Conservation (phyloP, 2,797 vertebrate genomes). For the Dryobates pubescens region DNA sequence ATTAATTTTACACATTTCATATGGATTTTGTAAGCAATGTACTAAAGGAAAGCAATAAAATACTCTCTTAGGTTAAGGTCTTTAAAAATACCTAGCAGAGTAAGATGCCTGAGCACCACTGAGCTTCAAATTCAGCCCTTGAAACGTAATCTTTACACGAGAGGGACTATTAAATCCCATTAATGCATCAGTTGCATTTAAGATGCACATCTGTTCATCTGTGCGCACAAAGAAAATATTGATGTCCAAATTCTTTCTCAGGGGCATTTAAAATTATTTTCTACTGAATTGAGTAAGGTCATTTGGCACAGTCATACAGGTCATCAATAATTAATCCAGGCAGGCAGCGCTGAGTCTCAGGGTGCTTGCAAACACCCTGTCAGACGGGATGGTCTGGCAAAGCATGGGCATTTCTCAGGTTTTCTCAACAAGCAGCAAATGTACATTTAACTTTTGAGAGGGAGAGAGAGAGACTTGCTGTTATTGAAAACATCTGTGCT, state of each 20-base stretch:
- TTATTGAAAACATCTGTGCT: conserved; percentile 58
- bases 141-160: conserved; percentile 9
- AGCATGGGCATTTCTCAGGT: background rate
- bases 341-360: conserved; percentile 28
- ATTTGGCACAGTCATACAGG: background rate
- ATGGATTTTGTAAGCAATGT: background rate
- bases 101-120: background rate
- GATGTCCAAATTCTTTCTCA: conserved; percentile 16
- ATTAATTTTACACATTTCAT: background rate
- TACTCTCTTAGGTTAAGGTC: background rate
- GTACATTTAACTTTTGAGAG: background rate
- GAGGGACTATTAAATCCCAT: background rate
- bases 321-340: conserved; percentile 58
- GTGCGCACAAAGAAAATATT: conserved; percentile 21
- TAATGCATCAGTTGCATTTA: background rate
- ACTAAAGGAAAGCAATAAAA: background rate
- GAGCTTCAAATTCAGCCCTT: background rate
- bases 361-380: conserved; percentile 53
- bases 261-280: conserved; percentile 21
- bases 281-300: conserved; percentile 42
- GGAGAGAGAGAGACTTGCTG: conserved; percentile 5
- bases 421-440: conserved; percentile 29
- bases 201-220: conserved; percentile 31
- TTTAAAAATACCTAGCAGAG: background rate
- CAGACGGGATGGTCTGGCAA: conserved; percentile 29